These are phyloP conservation scores for Melinopterus prodromus DNA, from an alignment of 2,888 invertebrate species.

Conservation along the genomic window DNA sequence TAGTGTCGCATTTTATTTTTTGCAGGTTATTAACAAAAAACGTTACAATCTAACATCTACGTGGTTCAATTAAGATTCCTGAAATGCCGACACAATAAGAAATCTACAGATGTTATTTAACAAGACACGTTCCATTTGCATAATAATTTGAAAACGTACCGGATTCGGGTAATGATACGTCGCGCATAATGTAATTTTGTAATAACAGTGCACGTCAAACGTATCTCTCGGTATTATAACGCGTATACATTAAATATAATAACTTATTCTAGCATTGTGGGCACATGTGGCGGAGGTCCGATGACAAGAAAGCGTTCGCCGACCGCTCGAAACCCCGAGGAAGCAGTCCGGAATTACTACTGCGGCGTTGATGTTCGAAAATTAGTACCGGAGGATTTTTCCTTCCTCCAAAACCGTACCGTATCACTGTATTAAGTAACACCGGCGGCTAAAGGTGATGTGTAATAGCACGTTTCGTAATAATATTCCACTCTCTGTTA, in stretches of 20 bases:
- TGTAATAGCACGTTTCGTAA: not conserved
- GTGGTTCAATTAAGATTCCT: not conserved
- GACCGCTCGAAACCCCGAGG: not conserved
- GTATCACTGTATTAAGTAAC: not conserved
- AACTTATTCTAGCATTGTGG: not conserved
- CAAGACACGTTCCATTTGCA: not conserved
- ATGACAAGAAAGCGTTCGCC: not conserved
- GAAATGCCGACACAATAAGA: not conserved
- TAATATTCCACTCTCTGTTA: constrained; percentile 4
- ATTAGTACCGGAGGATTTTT: not conserved
- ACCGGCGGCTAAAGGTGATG: constrained; percentile 4
- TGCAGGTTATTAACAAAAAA: not conserved
- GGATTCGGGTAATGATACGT: not conserved
- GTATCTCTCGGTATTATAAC: not conserved
- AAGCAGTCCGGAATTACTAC: not conserved
- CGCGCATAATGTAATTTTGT: not conserved
- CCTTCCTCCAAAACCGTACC: not conserved
- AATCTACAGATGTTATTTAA: not conserved
- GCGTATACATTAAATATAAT: not conserved
- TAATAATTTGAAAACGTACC: not conserved
- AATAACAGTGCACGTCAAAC: not conserved
- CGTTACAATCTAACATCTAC: not conserved
- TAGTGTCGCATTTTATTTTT: not conserved
- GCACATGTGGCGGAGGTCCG: not conserved
- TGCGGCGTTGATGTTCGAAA: not conserved